phyloP scores from a whole-genome alignment of 2,797 vertebrate species.

The Siniperca obscura region DNA sequence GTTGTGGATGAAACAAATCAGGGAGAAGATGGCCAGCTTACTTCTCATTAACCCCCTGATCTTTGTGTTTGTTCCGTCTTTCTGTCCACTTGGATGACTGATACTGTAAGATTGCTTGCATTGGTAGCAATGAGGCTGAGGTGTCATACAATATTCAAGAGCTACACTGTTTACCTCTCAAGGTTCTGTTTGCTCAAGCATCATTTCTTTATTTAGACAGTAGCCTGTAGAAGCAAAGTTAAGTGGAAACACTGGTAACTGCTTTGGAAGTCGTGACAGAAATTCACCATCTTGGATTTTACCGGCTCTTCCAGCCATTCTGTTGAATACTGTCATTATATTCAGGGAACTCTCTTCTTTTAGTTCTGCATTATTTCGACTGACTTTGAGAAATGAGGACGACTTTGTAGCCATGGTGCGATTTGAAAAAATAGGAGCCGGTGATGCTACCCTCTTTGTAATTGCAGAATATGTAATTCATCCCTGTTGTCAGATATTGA shows the following conservation, averaged over 20 bases:
- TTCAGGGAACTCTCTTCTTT: slow-evolving; percentile 16
- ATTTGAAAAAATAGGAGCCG: slow-evolving; percentile 16
- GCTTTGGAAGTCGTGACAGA: slow-evolving; percentile 54
- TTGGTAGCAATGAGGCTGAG: slow-evolving; percentile 13
- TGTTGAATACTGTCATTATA: slow-evolving; percentile 19
- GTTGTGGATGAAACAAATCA: slow-evolving; percentile 53
- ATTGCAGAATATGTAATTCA: slow-evolving; percentile 65
- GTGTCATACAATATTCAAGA: slow-evolving; percentile 59
- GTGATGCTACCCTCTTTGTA: slow-evolving; percentile 52
- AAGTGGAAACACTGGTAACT: slow-evolving; percentile 54
- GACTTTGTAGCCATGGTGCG: slow-evolving; percentile 33
- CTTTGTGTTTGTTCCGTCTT: slow-evolving; percentile 16
- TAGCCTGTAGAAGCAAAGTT: slow-evolving; percentile 40
- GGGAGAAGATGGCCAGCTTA: slow-evolving; percentile 42
- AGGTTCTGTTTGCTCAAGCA: slow-evolving; percentile 50
- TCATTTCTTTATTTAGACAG: slow-evolving; percentile 62
- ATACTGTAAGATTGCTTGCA: slow-evolving; percentile 11
- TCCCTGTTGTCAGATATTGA: slow-evolving; percentile 68
- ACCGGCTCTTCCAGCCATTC: slow-evolving; percentile 26
- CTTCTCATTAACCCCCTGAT: slow-evolving; percentile 55
- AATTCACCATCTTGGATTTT: slow-evolving; percentile 46
- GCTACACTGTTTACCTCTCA: slow-evolving; percentile 59
- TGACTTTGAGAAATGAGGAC: slow-evolving; percentile 36
- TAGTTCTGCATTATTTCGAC: slow-evolving; percentile 4
- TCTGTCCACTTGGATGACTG: not conserved